Evolutionary conservation across 1,140 invertebrate species (phyloP).

Genomic region (Alviniconcha marisindica): DNA sequence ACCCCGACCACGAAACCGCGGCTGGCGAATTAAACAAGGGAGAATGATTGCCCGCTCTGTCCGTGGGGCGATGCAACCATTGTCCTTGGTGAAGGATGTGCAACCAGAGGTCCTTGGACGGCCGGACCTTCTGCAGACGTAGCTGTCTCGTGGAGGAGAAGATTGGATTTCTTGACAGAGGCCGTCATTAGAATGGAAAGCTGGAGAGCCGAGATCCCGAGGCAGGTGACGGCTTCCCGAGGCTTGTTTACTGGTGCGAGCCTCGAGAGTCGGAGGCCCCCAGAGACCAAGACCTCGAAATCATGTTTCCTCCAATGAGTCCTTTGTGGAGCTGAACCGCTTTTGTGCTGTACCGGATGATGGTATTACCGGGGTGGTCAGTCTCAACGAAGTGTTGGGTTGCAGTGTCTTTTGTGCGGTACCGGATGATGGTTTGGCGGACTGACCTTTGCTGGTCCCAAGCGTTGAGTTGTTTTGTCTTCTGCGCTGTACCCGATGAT

Average conservation of each 20-base stretch:
- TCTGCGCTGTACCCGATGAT: no score
- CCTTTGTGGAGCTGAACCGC: not conserved
- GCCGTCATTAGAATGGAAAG: slow-evolving; percentile 28
- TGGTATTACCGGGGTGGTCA: not conserved
- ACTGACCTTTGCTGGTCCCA: no score
- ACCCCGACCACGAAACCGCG: not conserved
- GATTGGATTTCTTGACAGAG: not conserved
- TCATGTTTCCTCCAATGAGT: not conserved
- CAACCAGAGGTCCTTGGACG: not conserved
- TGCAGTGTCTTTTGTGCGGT: no score
- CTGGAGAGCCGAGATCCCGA: no score
- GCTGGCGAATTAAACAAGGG: slow-evolving; percentile 22
- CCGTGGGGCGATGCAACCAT: not conserved
- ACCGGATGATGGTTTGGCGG: no score
- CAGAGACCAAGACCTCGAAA: no score
- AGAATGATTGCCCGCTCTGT: slow-evolving; percentile 27
- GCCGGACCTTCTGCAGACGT: no score
- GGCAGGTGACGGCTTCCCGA: no score
- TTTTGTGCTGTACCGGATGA: slow-evolving; percentile 19
- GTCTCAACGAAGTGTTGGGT: no score
- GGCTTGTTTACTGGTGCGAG: no score
- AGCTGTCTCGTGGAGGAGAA: not conserved
- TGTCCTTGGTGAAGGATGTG: slow-evolving; percentile 5
- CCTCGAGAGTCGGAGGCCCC: no score
- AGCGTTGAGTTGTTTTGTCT: no score